Evolutionary conservation across 2,888 invertebrate species (phyloP).

Genomic region (Sminthurides aquaticus): DNA sequence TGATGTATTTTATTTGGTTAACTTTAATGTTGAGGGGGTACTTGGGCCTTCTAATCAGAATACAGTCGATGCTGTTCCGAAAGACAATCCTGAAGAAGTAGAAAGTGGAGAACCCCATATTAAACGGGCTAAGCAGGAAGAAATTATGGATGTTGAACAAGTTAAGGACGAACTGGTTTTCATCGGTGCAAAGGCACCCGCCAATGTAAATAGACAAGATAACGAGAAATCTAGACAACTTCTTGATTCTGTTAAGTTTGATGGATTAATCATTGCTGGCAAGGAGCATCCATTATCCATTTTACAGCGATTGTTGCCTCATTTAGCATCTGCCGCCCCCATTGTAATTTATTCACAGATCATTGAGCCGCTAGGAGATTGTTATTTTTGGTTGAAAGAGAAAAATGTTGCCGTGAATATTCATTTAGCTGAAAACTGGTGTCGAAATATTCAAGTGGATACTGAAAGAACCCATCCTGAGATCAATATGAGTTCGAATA

Average conservation of each 20-base stretch:
- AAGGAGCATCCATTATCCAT: constrained; percentile 81
- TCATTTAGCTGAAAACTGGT: constrained; percentile 75
- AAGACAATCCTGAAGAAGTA: background rate
- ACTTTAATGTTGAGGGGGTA: background rate
- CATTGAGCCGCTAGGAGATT: constrained; percentile 64
- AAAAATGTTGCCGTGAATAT: constrained; percentile 63
- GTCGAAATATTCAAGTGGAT: constrained; percentile 81
- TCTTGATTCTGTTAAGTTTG: constrained; percentile 28
- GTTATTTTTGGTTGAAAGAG: constrained; percentile 70
- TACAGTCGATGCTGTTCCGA: background rate
- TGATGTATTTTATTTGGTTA: constrained; percentile 62
- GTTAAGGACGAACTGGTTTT: background rate
- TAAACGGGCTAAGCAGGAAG: constrained; percentile 10
- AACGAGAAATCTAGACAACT: constrained; percentile 35
- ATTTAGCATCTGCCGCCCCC: constrained; percentile 71
- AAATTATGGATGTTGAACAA: background rate
- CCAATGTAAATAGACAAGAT: constrained; percentile 30
- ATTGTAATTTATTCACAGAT: constrained; percentile 71
- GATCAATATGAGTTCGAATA: constrained; percentile 77
- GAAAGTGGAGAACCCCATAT: background rate
- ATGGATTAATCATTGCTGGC: constrained; percentile 68
- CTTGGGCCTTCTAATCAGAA: background rate
- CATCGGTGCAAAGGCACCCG: constrained; percentile 11
- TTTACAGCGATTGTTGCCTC: constrained; percentile 64
- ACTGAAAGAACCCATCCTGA: constrained; percentile 90